Evolutionary conservation across 2,797 vertebrate genomes (phyloP), one percentile per base, ranked within the genome.

Genomic region (Gadopsis marmoratus): DNA sequence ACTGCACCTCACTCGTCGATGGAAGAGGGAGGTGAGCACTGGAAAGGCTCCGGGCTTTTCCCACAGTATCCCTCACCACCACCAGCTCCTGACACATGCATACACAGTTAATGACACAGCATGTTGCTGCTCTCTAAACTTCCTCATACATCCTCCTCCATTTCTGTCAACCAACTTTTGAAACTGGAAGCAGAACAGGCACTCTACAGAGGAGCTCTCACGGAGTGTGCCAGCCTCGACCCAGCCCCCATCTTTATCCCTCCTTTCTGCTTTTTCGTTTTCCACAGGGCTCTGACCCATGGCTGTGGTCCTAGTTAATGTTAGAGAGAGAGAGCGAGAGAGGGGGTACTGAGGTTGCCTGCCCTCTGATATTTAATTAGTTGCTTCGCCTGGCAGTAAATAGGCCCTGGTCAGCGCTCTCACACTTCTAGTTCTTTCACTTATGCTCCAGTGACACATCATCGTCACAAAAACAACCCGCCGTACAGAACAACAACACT

Each of bases 1-100:
- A 94, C 93, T 88, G 90, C 90, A 88, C 93, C 91, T 93, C 71
- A 71, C 92, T 95, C 92, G 91, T 95, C 94, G 93, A 93, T 95
- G 89, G 86, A 87, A 77, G 80, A 89, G 80, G 84, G 81, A 93
- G 88, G 92, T 90, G 85, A 93, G 86, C 83, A 87, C 81, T 85
- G 88, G 79, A 84, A 91, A 90, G 73, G 90, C 91, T 91, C 39
- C 6, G 61, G 89, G 90, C 87, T 91, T 92, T 92, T 91, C 85
- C 88, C 84, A 91, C 84, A 82, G 83, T 88, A 88, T 86, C 74
- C 72, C 51, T 79, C 72, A 76, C 70, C 83, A 81, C 53, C 71
- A 65, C 16, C 61, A 79, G 66, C 62, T 66, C 65, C 76, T 81
- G 84, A 85, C 89, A 83, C 80, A 79, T 74, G 48, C 64, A 33